These are phyloP conservation scores for Sphenodon punctatus DNA, from an alignment of 2,797 vertebrate genomes.

Conservation along the genomic window DNA sequence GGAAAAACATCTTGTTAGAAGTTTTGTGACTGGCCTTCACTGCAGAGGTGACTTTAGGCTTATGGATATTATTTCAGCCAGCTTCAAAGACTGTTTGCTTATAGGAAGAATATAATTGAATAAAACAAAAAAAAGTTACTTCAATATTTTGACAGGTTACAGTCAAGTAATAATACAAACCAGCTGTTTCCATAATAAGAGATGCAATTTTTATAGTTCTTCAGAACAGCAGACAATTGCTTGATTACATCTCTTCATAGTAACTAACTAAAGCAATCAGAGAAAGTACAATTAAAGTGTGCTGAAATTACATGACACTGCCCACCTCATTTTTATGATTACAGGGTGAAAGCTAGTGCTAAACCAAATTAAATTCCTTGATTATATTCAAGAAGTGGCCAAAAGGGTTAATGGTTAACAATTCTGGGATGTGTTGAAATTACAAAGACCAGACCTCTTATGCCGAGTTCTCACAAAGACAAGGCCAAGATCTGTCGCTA, in stretches of 20 bases:
- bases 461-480: conserved; percentile 13
- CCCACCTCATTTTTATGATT: neutral
- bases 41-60: no score
- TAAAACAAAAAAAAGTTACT: neutral
- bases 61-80: neutral
- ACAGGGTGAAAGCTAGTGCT: neutral
- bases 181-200: neutral
- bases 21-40: neutral
- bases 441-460: neutral
- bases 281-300: neutral
- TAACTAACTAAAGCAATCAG: neutral
- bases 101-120: neutral
- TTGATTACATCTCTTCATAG: neutral
- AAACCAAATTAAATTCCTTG: neutral
- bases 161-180: neutral
- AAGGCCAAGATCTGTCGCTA: neutral
- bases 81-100: neutral
- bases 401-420: conserved; percentile 1
- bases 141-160: neutral
- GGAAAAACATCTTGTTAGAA: neutral
- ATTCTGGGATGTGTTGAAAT: conserved; percentile 1
- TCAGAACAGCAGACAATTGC: accelerated
- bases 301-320: neutral
- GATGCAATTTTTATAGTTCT: neutral
- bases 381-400: accelerated